These are phyloP conservation scores for Piaya cayana DNA, from an alignment of 2,113 vertebrate genomes.

Conservation along the genomic window DNA sequence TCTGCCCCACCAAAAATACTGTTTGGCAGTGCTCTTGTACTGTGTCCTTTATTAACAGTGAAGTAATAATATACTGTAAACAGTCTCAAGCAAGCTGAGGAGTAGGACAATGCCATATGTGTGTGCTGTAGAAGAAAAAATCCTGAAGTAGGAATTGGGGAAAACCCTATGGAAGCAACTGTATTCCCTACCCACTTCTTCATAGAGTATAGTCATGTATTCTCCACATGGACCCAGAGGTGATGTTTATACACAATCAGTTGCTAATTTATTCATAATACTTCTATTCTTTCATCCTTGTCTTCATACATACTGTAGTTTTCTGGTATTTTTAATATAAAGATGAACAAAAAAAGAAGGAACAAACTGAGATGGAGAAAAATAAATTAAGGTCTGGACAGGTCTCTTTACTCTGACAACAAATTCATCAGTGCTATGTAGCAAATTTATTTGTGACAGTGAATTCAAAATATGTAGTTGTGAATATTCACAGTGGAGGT, in stretches of 20 bases:
- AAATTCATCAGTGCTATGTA: not conserved
- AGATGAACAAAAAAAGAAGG: not conserved
- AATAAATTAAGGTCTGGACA: not conserved
- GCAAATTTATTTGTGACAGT: not conserved
- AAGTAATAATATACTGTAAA: constrained; percentile 10
- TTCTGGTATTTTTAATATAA: not conserved
- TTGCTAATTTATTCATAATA: not conserved
- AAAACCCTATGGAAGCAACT: not conserved
- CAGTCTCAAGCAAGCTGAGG: not conserved
- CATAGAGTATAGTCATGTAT: not conserved
- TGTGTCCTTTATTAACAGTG: not conserved
- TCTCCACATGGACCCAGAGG: not conserved
- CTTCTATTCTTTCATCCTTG: not conserved
- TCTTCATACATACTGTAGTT: not conserved
- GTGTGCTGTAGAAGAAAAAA: not conserved
- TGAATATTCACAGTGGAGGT: not conserved
- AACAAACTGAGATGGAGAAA: not conserved
- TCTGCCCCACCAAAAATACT: not conserved
- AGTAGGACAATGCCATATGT: not conserved
- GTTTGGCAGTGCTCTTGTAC: not conserved
- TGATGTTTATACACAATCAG: not conserved
- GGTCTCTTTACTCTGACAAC: not conserved
- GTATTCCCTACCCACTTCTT: not conserved
- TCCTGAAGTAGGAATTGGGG: not conserved
- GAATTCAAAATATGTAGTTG: not conserved